Percentiles rank a stretch among this genome's conserved stretches.
phyloP scores from a whole-genome alignment of 2,113 vertebrate species.

The Coracopsis vasa region DNA sequence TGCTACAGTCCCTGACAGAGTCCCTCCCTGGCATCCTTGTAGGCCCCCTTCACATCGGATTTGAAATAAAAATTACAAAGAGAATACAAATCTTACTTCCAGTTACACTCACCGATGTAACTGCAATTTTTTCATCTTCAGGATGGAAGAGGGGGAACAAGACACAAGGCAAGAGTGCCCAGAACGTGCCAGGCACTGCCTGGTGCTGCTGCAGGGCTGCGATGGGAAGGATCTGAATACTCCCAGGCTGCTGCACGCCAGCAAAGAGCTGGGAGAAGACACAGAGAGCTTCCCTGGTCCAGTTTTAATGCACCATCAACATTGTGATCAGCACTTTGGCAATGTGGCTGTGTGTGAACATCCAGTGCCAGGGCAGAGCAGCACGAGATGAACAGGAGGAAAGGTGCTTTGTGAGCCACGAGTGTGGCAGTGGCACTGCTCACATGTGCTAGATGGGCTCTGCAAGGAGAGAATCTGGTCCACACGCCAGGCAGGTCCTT shows the following conservation, averaged over 20 bases:
- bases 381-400: background rate
- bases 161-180: background rate
- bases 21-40: background rate
- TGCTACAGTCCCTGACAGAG: background rate
- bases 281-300: background rate
- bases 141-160: background rate
- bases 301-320: background rate
- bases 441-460: background rate
- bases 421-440: no score
- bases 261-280: background rate
- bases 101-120: background rate
- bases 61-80: background rate
- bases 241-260: background rate
- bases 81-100: background rate
- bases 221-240: background rate
- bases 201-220: background rate
- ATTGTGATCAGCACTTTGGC: rapidly evolving
- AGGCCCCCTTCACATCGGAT: background rate
- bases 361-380: background rate
- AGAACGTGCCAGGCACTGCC: background rate
- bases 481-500: background rate
- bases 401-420: background rate
- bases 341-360: rapidly evolving
- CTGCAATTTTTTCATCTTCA: background rate
- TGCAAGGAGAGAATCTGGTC: background rate